phyloP scores from a whole-genome alignment of 2,797 vertebrate genomes.

The Eptatretus atami region DNA sequence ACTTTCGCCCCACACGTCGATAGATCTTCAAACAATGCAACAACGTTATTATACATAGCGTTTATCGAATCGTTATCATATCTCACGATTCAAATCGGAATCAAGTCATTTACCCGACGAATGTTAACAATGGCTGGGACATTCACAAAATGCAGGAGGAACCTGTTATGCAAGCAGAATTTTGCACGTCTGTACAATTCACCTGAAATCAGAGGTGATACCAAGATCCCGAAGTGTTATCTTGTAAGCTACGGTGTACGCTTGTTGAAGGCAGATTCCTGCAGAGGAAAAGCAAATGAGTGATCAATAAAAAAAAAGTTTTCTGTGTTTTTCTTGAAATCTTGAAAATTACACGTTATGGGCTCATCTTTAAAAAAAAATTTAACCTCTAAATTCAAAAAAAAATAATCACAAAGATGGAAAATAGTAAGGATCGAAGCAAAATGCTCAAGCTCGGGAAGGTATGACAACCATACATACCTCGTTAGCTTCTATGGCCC shows the following conservation, averaged over 20 bases:
- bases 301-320: neutral
- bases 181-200: slow-evolving; percentile 8
- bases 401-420: slow-evolving; percentile 8
- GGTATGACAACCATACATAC: slow-evolving; percentile 14
- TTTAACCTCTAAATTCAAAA: neutral
- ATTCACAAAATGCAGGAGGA: no score
- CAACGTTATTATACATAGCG: no score
- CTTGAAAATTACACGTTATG: neutral
- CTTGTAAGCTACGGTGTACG: slow-evolving; percentile 60
- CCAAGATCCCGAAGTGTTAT: slow-evolving; percentile 78
- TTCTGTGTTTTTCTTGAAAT: neutral
- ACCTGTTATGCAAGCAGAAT: no score
- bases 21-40: no score
- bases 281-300: slow-evolving; percentile 8
- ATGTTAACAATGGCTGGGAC: no score
- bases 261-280: slow-evolving; percentile 93
- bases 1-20: no score
- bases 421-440: neutral
- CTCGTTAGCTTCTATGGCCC: slow-evolving; percentile 62
- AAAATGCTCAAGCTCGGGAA: no score
- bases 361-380: neutral
- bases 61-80: no score
- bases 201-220: slow-evolving; percentile 77
- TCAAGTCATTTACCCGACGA: no score
- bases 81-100: no score